Evolutionary conservation across 2,888 invertebrate genomes (phyloP).

Genomic region (Ditula angustiorana): DNA sequence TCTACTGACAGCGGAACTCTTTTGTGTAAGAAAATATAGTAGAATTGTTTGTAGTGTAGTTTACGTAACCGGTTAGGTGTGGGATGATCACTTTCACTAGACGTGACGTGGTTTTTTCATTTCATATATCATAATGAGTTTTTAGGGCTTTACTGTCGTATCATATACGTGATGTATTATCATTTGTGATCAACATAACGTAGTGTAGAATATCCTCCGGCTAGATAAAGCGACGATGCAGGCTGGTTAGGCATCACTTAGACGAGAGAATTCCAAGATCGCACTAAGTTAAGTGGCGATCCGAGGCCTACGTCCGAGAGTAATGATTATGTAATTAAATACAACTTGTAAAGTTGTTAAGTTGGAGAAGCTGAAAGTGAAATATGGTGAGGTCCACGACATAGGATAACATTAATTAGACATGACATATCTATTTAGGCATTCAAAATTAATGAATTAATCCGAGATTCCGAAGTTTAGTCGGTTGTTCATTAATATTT

Average conservation of each 20-base stretch:
- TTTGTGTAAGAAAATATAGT: not conserved
- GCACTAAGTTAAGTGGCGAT: too few species aligned
- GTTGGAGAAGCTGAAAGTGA: too few species aligned
- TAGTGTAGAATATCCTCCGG: too few species aligned
- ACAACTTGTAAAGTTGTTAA: too few species aligned
- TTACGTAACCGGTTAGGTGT: conserved; percentile 34
- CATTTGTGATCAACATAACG: too few species aligned
- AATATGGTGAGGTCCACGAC: too few species aligned
- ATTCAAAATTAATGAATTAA: not conserved
- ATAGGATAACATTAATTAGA: too few species aligned
- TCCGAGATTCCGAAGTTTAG: not conserved
- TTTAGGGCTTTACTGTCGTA: not conserved
- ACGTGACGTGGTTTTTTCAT: not conserved
- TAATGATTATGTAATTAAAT: too few species aligned
- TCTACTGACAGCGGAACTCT: not conserved
- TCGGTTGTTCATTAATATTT: not conserved
- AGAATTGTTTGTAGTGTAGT: not conserved
- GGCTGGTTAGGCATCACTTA: too few species aligned
- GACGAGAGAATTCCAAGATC: too few species aligned
- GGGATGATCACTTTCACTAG: conserved; percentile 45
- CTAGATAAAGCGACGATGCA: not conserved
- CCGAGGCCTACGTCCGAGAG: too few species aligned
- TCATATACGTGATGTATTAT: too few species aligned
- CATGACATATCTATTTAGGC: not conserved
- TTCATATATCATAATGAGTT: not conserved